These are phyloP conservation scores for Teleogryllus oceanicus DNA, from an alignment of 2,888 invertebrate species.

Conservation along the genomic window DNA sequence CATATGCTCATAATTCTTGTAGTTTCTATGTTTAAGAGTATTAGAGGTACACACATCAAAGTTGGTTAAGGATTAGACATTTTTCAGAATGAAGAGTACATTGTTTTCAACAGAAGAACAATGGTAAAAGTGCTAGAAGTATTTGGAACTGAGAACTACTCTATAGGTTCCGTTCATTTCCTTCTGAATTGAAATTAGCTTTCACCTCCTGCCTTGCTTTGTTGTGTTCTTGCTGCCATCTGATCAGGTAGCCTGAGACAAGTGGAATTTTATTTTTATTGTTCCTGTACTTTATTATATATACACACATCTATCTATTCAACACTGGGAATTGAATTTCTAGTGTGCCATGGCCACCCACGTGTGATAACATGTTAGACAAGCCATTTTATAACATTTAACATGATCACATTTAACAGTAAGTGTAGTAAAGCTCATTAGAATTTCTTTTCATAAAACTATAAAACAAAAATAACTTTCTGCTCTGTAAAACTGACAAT, in stretches of 20 bases:
- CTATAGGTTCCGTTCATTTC: no score
- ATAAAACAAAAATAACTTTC: background rate
- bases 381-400: constrained; percentile 4
- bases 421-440: background rate
- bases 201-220: background rate
- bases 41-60: constrained; percentile 10
- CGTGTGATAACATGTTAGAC: background rate
- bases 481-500: constrained; percentile 2
- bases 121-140: no score
- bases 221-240: constrained; percentile 5
- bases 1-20: background rate
- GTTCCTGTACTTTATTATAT: background rate
- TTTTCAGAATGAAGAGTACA: no score
- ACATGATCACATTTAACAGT: constrained; percentile 18
- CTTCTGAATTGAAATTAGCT: no score
- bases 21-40: background rate
- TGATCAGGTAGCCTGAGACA: background rate
- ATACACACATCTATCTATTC: constrained; percentile 18
- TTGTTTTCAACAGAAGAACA: no score
- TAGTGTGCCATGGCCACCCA: constrained; percentile 4
- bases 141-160: no score
- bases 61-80: background rate
- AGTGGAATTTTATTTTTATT: background rate
- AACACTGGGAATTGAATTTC: constrained; percentile 18
- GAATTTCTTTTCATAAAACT: constrained; percentile 9